These are phyloP conservation scores for Syngnathus scovelli DNA, from an alignment of 2,113 vertebrate genomes.

Conservation along the genomic window DNA sequence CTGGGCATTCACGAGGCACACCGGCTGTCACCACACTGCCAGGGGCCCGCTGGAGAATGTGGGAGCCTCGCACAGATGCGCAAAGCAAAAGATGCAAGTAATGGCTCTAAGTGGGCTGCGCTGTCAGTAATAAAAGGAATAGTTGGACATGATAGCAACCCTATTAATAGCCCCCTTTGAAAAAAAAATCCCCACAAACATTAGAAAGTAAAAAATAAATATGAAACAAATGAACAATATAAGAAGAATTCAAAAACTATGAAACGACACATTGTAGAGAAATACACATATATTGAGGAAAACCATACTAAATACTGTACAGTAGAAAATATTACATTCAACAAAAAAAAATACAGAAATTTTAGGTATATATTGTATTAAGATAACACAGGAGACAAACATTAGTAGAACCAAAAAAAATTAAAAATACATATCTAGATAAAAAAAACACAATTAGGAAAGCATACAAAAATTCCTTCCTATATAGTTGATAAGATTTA, in stretches of 20 bases:
- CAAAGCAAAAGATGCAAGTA: conserved; percentile 16
- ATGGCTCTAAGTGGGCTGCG: conserved; percentile 24
- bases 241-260: background rate
- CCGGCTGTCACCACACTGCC: conserved; percentile 40
- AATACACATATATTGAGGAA: too few relatives aligned
- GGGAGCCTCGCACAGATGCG: conserved; percentile 45
- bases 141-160: background rate
- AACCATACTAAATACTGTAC: too few relatives aligned
- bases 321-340: background rate
- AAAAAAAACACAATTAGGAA: background rate
- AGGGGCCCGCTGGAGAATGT: conserved; percentile 31
- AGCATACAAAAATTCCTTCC: background rate
- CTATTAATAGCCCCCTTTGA: background rate
- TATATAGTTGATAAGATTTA: too few relatives aligned
- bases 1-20: conserved; percentile 53
- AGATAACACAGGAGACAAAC: too few relatives aligned
- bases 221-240: background rate
- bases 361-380: too few relatives aligned
- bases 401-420: background rate
- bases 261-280: background rate
- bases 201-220: background rate
- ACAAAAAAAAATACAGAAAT: too few relatives aligned
- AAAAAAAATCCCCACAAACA: background rate
- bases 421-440: background rate
- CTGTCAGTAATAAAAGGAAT: background rate